Base-by-base conservation (phyloP, 2,888 invertebrate genomes). In the Tachina grossa region DNA sequence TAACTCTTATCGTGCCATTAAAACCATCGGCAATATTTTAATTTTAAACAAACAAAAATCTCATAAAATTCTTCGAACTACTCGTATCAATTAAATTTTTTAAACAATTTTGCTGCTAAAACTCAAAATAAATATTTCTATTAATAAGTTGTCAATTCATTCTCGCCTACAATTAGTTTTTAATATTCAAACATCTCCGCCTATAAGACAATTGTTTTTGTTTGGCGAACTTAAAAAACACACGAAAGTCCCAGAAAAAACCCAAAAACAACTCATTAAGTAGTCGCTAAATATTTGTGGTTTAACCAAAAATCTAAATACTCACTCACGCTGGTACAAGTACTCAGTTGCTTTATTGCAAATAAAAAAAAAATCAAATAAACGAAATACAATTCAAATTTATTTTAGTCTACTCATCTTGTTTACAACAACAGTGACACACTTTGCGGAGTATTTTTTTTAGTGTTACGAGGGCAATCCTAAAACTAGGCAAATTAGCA, bases 201-300 rank as follows among this genome's bases (percentile, higher is more conserved):
- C 49, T 49, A 31, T 31, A 6, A 31, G 6, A 31, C 6, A 31
- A 31, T 31, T 31, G 31, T 31, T 61, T 61, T 61, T 43, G 9
- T 41, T 39, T 61, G 61, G 14, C 1, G 2, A 14, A 59, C 31
- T 57, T 57, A 16, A 9, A 16, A 61, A 1, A 31, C 31, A 31
- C 4, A 31, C 31, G 31, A 31, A 31, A 31, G 31, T 31, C 31
- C 31, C 31, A 31, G 31, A 19, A 74, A 63, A 45, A 75, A 43
- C 14, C 31, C 11, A 8, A 68, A 53, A 77, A 45, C 6, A 47
- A 31, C 49, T 47, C 16, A 22, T 77, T 77, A 77, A 57, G 47
- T 66, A 49, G 53, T 43, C 55, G 76, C 31, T 49, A 19, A 61
- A 57, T 76, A 55, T 76, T 55, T 76, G 66, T 66, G 57, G 47